phyloP scores from a whole-genome alignment of 2,888 invertebrate genomes.

The Branchinecta sandiegonensis region DNA sequence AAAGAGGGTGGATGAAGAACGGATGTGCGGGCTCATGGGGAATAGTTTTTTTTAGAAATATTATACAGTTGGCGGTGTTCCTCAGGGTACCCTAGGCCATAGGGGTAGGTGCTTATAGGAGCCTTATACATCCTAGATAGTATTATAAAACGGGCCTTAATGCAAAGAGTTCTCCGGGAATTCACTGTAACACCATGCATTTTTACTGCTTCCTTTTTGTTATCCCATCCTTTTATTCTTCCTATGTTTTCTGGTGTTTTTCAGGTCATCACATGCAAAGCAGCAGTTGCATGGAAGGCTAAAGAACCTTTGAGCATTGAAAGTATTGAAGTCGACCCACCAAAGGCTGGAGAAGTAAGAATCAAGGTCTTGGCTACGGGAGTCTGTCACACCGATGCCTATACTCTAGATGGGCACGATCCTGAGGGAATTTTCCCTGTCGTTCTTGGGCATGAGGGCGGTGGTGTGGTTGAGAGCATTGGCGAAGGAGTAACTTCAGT shows the following conservation, averaged over 20 bases:
- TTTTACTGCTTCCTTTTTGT: too few relatives aligned
- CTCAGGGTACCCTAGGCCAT: too few relatives aligned
- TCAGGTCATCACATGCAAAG: conserved; percentile 72
- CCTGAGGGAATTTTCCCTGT: conserved; percentile 85
- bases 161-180: too few relatives aligned
- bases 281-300: conserved; percentile 92
- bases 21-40: too few relatives aligned
- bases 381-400: conserved; percentile 85
- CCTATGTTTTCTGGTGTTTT: conserved; percentile 16
- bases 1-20: too few relatives aligned
- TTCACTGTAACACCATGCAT: too few relatives aligned
- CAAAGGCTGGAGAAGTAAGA: conserved; percentile 80
- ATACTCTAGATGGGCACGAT: conserved; percentile 69
- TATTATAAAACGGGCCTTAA: too few relatives aligned
- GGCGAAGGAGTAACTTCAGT: conserved; percentile 80
- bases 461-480: conserved; percentile 89
- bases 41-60: too few relatives aligned
- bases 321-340: conserved; percentile 83
- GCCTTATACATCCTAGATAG: too few relatives aligned
- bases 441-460: conserved; percentile 90
- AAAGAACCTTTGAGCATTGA: conserved; percentile 78
- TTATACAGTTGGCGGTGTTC: too few relatives aligned
- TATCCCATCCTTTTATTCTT: too few relatives aligned
- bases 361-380: conserved; percentile 63
- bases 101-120: too few relatives aligned